Conservation (phyloP, 2,113 vertebrate genomes). For the Catharus fuscescens region DNA sequence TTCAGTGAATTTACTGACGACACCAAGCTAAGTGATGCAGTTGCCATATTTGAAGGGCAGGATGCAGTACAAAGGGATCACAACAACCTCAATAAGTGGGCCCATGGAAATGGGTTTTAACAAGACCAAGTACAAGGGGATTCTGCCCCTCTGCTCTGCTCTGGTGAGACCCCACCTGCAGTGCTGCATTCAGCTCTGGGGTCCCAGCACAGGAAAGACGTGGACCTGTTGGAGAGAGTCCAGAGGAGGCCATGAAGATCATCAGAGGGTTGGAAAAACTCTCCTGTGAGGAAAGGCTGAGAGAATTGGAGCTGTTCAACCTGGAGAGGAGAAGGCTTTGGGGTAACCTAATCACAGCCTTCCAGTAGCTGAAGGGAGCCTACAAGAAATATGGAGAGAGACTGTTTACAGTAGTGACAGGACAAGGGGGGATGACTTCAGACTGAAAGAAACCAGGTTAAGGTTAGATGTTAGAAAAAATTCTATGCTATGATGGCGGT, state of each 20-base stretch:
- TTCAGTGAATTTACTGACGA: neutral
- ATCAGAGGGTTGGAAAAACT: neutral
- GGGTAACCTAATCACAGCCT: neutral
- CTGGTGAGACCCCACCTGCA: neutral
- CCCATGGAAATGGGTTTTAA: neutral
- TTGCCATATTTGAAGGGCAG: neutral
- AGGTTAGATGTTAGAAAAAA: neutral
- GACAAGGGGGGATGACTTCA: neutral
- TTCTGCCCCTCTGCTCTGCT: neutral
- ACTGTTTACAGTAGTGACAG: neutral
- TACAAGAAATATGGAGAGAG: neutral
- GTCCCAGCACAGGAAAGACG: no score
- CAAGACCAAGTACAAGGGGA: neutral
- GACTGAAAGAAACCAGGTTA: neutral
- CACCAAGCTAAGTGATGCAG: neutral
- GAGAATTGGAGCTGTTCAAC: rapidly evolving
- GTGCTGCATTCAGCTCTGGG: no score
- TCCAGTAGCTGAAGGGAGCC: neutral
- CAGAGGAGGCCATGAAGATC: neutral
- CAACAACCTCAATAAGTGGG: neutral
- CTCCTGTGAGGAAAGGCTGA: neutral
- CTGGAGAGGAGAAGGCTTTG: neutral
- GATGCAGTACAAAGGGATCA: neutral
- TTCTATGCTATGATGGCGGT: neutral
- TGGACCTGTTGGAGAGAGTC: neutral